Percentiles rank a stretch among this genome's conserved stretches.
Evolutionary conservation across 2,888 invertebrate species (phyloP).

Genomic region (Hyles lineata): DNA sequence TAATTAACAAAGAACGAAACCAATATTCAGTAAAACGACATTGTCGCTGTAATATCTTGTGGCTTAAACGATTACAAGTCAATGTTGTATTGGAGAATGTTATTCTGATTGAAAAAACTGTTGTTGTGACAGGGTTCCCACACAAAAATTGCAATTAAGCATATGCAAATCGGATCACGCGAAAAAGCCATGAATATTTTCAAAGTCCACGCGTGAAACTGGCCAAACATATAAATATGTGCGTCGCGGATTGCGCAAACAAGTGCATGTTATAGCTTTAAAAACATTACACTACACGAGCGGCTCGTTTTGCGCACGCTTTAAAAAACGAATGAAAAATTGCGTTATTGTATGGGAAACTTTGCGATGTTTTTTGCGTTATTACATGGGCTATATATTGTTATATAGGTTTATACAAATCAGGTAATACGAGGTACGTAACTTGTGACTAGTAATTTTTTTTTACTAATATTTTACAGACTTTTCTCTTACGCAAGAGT

Average conservation of each 20-base stretch:
- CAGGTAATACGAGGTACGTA: too few relatives aligned
- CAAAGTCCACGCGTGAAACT: background rate
- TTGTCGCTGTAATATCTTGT: too few relatives aligned
- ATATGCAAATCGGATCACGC: slow-evolving; percentile 5
- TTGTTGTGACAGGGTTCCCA: background rate
- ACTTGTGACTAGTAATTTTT: too few relatives aligned
- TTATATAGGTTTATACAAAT: background rate
- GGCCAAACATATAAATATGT: background rate
- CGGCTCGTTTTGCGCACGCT: background rate
- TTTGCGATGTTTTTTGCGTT: background rate
- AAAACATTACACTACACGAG: background rate
- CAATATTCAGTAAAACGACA: too few relatives aligned
- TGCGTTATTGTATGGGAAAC: background rate
- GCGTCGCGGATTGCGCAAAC: slow-evolving; percentile 5
- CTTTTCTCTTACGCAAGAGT: too few relatives aligned
- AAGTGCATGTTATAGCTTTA: background rate
- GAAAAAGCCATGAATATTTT: too few relatives aligned
- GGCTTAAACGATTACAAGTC: too few relatives aligned
- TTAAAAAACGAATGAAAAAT: background rate
- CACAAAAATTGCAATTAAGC: background rate
- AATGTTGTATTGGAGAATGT: too few relatives aligned
- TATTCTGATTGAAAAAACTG: background rate
- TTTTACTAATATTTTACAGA: too few relatives aligned
- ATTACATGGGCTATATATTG: background rate
- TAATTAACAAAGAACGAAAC: too few relatives aligned